A percentile compares a stretch with the other conserved stretches of the same genome.
Evolutionary conservation across 2,797 vertebrate species (phyloP).

Genomic region (Eleutherodactylus coqui): DNA sequence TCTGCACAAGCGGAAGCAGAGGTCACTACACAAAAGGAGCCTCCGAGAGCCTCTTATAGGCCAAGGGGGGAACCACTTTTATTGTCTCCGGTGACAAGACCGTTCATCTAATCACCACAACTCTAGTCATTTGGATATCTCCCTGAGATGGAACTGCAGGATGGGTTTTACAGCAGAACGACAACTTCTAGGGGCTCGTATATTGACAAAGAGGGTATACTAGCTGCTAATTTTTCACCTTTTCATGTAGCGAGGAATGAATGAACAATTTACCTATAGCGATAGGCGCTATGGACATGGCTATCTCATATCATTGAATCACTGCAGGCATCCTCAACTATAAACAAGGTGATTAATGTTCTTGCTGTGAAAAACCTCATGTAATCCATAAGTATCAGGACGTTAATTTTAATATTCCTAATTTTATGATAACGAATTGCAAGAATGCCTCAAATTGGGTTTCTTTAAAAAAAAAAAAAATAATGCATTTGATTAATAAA

Average conservation of each 20-base stretch:
- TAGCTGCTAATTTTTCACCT: not conserved
- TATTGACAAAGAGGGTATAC: too few relatives aligned
- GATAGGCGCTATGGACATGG: not conserved
- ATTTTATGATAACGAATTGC: not conserved
- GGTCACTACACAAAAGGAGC: too few relatives aligned
- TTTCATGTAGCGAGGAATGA: not conserved
- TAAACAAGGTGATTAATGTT: conserved; percentile 23
- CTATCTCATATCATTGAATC: not conserved
- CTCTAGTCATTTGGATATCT: too few relatives aligned
- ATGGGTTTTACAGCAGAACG: too few relatives aligned
- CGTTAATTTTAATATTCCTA: not conserved
- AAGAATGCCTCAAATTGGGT: not conserved
- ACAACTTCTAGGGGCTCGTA: too few relatives aligned
- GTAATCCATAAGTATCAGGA: conserved; percentile 14
- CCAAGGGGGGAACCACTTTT: too few relatives aligned
- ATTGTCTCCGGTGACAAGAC: too few relatives aligned
- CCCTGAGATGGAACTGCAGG: too few relatives aligned
- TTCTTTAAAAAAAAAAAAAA: not conserved
- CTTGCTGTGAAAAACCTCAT: conserved; percentile 16
- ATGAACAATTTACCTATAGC: not conserved
- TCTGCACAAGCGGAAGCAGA: too few relatives aligned
- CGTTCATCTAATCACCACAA: too few relatives aligned
- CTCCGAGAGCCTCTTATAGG: too few relatives aligned
- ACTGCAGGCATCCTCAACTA: not conserved
- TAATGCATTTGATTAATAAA: not conserved